Evolutionary conservation across 2,113 vertebrate genomes (phyloP).

Genomic region (Gallinago undulata): DNA sequence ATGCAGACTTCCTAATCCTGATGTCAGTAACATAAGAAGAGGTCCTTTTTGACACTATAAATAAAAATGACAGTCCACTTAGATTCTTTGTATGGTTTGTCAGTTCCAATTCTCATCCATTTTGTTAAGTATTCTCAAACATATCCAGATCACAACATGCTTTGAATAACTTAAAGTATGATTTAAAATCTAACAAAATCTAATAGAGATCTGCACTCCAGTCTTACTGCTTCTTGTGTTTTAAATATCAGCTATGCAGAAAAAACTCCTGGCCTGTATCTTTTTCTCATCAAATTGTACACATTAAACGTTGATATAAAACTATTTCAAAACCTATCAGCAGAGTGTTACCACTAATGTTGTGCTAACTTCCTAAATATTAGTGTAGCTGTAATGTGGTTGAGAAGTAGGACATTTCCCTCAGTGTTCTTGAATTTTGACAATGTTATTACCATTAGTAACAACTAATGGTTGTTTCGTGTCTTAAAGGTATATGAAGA

Average conservation of each 20-base stretch:
- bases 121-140: constrained; percentile 38
- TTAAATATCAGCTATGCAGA: background rate
- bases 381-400: background rate
- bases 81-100: constrained; percentile 50
- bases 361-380: background rate
- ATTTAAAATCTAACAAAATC: background rate
- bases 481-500: background rate
- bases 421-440: background rate
- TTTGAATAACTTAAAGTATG: constrained; percentile 36
- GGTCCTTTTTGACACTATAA: constrained; percentile 20
- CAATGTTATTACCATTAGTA: background rate
- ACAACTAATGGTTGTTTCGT: background rate
- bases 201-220: background rate
- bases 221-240: background rate
- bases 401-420: background rate
- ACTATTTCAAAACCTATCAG: background rate
- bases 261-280: background rate
- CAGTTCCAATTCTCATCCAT: constrained; percentile 47
- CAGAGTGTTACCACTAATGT: background rate
- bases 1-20: constrained; percentile 21
- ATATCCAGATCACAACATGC: constrained; percentile 22
- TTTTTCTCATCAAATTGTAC: background rate
- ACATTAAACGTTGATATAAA: background rate
- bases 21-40: constrained; percentile 27
- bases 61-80: constrained; percentile 57